A percentile compares a stretch with the other conserved stretches of the same genome.
Evolutionary conservation across 1,140 invertebrate genomes (phyloP).

Genomic region (Drosophila burlai): DNA sequence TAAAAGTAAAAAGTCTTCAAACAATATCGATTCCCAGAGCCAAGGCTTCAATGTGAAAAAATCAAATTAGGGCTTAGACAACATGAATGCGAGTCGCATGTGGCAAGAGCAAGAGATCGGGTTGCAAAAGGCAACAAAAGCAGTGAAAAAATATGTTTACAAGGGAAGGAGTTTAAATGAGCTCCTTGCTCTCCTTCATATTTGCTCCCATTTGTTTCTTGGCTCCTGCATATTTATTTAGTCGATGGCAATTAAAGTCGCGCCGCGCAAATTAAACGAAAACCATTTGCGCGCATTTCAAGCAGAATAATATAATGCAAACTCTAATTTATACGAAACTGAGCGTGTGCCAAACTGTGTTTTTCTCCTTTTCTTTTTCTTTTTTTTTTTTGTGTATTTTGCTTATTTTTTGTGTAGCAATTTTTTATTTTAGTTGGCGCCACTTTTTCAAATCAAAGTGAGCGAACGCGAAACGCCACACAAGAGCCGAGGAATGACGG

Average conservation of each 20-base stretch:
- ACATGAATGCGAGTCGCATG: background rate
- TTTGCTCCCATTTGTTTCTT: constrained; percentile 70
- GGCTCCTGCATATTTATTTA: constrained; percentile 42
- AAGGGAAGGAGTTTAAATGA: constrained; percentile 14
- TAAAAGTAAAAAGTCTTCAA: too few species aligned
- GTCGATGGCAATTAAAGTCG: constrained; percentile 73
- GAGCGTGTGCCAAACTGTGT: constrained; percentile 46
- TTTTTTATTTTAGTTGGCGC: constrained; percentile 75
- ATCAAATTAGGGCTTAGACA: constrained; percentile 23
- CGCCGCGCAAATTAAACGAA: constrained; percentile 71
- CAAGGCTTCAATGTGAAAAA: background rate
- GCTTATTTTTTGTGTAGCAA: constrained; percentile 24
- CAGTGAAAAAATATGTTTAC: constrained; percentile 20
- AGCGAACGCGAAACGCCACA: constrained; percentile 37
- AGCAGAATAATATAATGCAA: constrained; percentile 82
- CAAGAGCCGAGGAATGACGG: constrained; percentile 38
- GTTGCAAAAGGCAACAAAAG: background rate
- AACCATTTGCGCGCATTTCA: constrained; percentile 77
- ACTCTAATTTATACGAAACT: constrained; percentile 78
- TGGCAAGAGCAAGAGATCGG: background rate
- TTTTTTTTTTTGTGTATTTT: constrained; percentile 14
- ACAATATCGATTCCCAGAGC: background rate
- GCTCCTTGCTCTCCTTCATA: constrained; percentile 25
- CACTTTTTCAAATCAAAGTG: constrained; percentile 76
- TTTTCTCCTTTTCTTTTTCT: constrained; percentile 23